Evolutionary conservation across 2,888 invertebrate genomes (phyloP).

Genomic region (Lagria hirta): DNA sequence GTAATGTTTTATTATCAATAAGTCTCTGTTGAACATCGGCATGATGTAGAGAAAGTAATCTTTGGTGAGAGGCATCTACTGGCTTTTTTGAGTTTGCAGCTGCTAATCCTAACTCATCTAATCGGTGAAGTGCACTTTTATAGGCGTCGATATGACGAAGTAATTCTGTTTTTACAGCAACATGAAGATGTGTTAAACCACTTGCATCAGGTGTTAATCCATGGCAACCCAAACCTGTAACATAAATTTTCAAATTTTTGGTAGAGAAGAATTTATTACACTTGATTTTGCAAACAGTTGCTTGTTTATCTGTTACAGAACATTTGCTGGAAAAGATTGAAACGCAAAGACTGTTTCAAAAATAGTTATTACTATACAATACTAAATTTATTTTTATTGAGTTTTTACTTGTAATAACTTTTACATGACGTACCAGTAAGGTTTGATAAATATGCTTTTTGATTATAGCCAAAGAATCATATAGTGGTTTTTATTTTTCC

Average conservation of each 20-base stretch:
- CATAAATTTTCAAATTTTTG: conserved; percentile 15
- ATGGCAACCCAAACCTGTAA: conserved; percentile 75
- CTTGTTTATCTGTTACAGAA: conserved; percentile 1
- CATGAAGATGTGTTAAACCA: conserved; percentile 74
- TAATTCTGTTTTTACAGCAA: conserved; percentile 80
- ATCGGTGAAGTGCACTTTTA: conserved; percentile 81
- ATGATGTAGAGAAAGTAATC: conserved; percentile 79
- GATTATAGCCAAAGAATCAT: no score
- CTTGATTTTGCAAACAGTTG: conserved; percentile 1
- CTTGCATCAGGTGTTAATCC: conserved; percentile 72
- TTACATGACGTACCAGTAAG: no score
- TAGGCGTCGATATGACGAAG: conserved; percentile 82
- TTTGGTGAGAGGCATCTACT: conserved; percentile 85
- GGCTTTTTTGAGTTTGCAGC: conserved; percentile 60
- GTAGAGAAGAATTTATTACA: not conserved
- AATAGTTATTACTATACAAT: no score
- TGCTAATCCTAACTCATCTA: conserved; percentile 71
- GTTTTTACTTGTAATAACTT: no score
- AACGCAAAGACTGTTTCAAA: not conserved
- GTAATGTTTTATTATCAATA: conserved; percentile 87
- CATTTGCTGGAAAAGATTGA: not conserved
- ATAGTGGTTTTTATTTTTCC: no score
- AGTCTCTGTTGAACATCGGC: conserved; percentile 86
- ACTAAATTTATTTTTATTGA: no score
- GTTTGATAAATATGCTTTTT: no score